phyloP scores from a whole-genome alignment of 2,888 invertebrate species.

The Coleophora flavipennella region DNA sequence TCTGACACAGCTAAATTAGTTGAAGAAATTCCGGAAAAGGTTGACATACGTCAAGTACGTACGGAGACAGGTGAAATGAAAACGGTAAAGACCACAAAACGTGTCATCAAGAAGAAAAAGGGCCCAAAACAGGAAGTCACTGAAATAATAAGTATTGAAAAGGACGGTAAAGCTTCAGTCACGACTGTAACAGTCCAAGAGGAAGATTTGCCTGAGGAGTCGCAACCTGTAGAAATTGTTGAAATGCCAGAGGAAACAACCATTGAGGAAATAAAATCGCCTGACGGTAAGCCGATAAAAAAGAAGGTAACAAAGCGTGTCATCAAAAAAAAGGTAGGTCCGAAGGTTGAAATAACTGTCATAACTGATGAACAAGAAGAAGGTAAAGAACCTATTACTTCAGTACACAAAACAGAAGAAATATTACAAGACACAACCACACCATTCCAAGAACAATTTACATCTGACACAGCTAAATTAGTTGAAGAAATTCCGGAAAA shows the following conservation, averaged over 20 bases:
- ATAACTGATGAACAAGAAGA: constrained; percentile 18
- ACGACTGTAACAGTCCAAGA: constrained; percentile 15
- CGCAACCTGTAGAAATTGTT: constrained; percentile 15
- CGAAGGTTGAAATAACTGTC: constrained; percentile 23
- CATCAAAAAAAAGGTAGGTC: constrained; percentile 28
- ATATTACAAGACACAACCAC: constrained; percentile 22
- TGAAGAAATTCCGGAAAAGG: constrained; percentile 17
- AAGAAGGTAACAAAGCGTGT: constrained; percentile 26
- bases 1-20: constrained; percentile 22
- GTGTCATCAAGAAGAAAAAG: constrained; percentile 30
- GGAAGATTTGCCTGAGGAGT: constrained; percentile 15
- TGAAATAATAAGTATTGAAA: constrained; percentile 16
- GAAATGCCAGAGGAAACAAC: constrained; percentile 26
- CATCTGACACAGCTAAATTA: constrained; percentile 21
- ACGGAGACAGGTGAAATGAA: constrained; percentile 23
- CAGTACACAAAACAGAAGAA: constrained; percentile 21
- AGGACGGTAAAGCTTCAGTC: constrained; percentile 21
- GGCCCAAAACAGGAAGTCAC: constrained; percentile 26
- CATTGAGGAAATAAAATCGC: constrained; percentile 34
- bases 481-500: constrained; percentile 26
- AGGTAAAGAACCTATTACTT: constrained; percentile 22
- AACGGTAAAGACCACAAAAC: constrained; percentile 27
- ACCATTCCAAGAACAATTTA: constrained; percentile 18
- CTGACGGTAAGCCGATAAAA: constrained; percentile 22
- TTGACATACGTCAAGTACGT: constrained; percentile 4